Evolutionary conservation across 2,113 vertebrate species (phyloP), one percentile per base, ranked within the genome.

Genomic region (Psephotus haematonotus): DNA sequence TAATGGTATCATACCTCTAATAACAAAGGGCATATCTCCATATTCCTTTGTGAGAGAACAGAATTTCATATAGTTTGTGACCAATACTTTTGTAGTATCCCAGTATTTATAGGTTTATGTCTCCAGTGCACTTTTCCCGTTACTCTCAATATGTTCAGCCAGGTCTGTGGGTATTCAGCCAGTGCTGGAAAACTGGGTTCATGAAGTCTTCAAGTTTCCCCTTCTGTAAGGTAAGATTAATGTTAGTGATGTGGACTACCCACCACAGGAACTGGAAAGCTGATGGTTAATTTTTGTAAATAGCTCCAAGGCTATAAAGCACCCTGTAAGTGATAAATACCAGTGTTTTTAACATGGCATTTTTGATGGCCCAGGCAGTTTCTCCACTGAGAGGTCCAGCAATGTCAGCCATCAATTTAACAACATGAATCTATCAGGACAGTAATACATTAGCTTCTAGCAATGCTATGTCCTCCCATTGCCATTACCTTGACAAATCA

Each of bases 401-500:
- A 93, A 57, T 95, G 90, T 94, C 76, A 47, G n/a, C 47, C 85
- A 76, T 91, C 95, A 92, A 90, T 97, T 96, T 82, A 86, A 63
- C 85, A 87, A 41, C 80, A 70, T 80, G 79, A 96, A 94, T 95
- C 89, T 91, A n/a, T 92, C 90, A 91, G 88, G 65, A 91, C 80
- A 91, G 78, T 83, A 95, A 94, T 94, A 87, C 93, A 91, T 97
- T 78, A 86, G 63, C 68, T 95, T 96, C 89, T 74, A 88, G 94
- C 49, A 17, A 47, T 82, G 88, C 44, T 83, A 16, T 69, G 69
- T 94, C 85, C 83, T 95, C 86, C 80, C 2, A 0, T 53, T 95
- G 90, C 82, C 88, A 86, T 94, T 90, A 95, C 95, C 83, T 96
- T 97, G 97, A 96, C 68, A 92, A 93, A 93, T 96, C 76, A 37